A percentile compares a stretch with the other conserved stretches of the same genome.
Evolutionary conservation across 2,888 invertebrate species (phyloP).

Genomic region (Lepidochrysops patricia): DNA sequence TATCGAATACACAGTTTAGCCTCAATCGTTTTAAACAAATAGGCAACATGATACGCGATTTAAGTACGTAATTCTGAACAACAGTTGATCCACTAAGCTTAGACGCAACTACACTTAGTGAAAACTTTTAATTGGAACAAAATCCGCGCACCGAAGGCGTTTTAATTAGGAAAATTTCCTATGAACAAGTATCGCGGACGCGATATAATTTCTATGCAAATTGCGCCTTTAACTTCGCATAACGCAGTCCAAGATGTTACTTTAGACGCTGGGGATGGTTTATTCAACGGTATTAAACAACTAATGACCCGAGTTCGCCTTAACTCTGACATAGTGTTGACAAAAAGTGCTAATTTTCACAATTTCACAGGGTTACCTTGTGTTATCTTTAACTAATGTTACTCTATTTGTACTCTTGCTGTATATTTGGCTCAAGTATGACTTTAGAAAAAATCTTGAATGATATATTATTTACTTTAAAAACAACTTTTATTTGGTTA

Average conservation of each 20-base stretch:
- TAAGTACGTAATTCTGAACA: conserved; percentile 14
- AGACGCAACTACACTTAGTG: conserved; percentile 30
- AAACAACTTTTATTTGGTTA: neutral
- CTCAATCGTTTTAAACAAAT: neutral
- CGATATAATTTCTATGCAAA: conserved; percentile 73
- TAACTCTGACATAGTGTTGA: neutral
- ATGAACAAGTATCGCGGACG: conserved; percentile 59
- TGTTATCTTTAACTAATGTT: neutral
- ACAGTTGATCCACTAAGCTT: conserved; percentile 22
- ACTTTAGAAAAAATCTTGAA: neutral
- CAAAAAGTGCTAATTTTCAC: neutral
- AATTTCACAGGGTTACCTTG: neutral
- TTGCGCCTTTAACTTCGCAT: conserved; percentile 68
- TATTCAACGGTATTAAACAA: conserved; percentile 23
- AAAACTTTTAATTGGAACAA: conserved; percentile 71
- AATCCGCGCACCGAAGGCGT: conserved; percentile 66
- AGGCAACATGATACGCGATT: neutral
- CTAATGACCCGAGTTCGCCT: conserved; percentile 7
- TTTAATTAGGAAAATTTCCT: conserved; percentile 72
- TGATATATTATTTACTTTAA: neutral
- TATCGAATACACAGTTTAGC: neutral
- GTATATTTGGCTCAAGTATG: neutral
- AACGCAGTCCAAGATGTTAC: conserved; percentile 39
- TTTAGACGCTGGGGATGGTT: conserved; percentile 32
- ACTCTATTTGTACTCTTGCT: neutral